A percentile compares a stretch with the other conserved stretches of the same genome.
Evolutionary conservation across 2,113 vertebrate species (phyloP).

Genomic region (Calyptommatus sinebrachiatus): DNA sequence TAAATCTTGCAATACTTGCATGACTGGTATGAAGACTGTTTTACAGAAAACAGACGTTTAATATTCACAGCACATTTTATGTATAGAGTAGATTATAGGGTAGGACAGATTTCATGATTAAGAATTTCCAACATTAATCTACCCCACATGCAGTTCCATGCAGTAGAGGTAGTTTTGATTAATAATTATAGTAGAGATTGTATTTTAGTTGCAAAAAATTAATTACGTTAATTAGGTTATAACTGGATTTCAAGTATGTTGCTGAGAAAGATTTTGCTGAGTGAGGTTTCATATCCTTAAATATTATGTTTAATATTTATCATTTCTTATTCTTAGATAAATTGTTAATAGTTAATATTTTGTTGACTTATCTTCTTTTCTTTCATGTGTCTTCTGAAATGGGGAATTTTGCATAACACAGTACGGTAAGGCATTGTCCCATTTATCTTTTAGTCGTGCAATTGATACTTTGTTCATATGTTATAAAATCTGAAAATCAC

Average conservation of each 20-base stretch:
- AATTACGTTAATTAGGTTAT: not conserved
- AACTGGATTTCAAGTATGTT: not conserved
- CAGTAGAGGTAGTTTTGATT: not conserved
- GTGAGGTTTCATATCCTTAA: not conserved
- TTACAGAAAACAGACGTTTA: not conserved
- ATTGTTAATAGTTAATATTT: not conserved
- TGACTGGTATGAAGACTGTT: not conserved
- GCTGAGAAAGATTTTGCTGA: not conserved
- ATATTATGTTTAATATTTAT: not conserved
- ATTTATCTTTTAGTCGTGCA: not conserved
- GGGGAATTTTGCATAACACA: conserved; percentile 44
- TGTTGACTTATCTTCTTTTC: conserved; percentile 39
- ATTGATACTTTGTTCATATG: not conserved
- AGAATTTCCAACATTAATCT: not conserved
- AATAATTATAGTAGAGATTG: too few species aligned
- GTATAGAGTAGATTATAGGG: not conserved
- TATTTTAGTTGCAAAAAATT: not conserved
- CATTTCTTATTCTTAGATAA: not conserved
- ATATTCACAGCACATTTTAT: not conserved
- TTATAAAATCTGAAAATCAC: not conserved
- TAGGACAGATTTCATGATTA: not conserved
- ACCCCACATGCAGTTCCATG: not conserved
- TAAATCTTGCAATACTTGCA: not conserved
- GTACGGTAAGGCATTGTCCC: conserved; percentile 67
- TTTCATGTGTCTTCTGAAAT: conserved; percentile 51